A percentile compares a stretch with the other conserved stretches of the same genome.
These are phyloP conservation scores for Agraylea sexmaculata DNA, from an alignment of 1,140 invertebrate genomes.

Conservation along the genomic window DNA sequence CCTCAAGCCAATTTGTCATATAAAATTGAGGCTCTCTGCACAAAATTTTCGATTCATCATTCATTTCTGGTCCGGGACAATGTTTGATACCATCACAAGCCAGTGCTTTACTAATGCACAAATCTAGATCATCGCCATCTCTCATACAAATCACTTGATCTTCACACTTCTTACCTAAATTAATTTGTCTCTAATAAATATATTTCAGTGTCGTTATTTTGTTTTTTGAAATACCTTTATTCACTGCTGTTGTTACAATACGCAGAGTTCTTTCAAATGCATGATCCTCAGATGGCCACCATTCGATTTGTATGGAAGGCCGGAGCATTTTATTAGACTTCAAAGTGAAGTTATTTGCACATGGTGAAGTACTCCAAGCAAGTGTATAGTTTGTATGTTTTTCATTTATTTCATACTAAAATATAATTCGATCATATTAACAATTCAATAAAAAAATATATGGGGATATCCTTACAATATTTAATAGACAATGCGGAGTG, in stretches of 20 bases:
- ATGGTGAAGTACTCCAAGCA: too few species aligned
- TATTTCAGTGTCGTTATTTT: too few species aligned
- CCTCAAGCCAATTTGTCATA: conserved; percentile 30
- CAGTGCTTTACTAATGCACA: conserved; percentile 40
- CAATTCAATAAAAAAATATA: not conserved
- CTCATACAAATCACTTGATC: conserved; percentile 16
- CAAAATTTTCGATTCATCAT: conserved; percentile 38
- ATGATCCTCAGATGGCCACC: too few species aligned
- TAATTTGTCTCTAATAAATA: too few species aligned
- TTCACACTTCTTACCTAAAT: conserved; percentile 13
- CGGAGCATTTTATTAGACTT: too few species aligned
- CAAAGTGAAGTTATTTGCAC: too few species aligned
- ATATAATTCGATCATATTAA: not conserved
- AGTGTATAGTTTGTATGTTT: not conserved
- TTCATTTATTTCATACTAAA: not conserved
- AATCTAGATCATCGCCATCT: conserved; percentile 28
- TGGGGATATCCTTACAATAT: conserved; percentile 13
- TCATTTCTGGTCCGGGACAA: conserved; percentile 37
- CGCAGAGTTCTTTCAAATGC: too few species aligned
- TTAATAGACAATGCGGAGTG: conserved; percentile 12
- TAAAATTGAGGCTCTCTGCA: conserved; percentile 28
- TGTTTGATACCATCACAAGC: conserved; percentile 41
- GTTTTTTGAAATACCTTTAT: too few species aligned
- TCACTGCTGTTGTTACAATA: too few species aligned
- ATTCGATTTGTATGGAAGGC: too few species aligned